These are phyloP conservation scores for Cichladusa arquata DNA, from an alignment of 2,113 vertebrate species.

Conservation along the genomic window DNA sequence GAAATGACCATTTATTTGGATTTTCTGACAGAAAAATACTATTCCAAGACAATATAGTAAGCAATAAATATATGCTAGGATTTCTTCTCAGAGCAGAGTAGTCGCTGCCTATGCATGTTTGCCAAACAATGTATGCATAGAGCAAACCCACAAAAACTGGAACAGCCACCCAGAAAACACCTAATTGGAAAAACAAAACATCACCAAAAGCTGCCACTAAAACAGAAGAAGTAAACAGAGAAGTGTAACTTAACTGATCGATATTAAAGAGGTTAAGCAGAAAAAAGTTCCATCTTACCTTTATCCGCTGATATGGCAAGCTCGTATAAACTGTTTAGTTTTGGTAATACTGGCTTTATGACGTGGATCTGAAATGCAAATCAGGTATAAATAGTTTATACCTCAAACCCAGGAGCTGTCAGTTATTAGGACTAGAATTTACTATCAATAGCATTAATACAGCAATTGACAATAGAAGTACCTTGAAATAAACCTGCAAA, in stretches of 20 bases:
- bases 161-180: background rate
- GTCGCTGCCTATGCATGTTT: background rate
- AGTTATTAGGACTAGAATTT: background rate
- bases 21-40: background rate
- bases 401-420: background rate
- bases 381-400: background rate
- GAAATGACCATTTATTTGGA: background rate
- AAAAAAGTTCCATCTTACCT: constrained; percentile 67
- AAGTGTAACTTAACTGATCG: background rate
- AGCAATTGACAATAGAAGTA: background rate
- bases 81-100: background rate
- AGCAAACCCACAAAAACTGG: background rate
- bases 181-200: background rate
- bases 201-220: background rate
- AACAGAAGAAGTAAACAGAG: background rate
- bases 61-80: background rate
- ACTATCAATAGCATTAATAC: accelerated
- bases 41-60: background rate
- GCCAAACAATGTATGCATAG: background rate
- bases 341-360: constrained; percentile 90
- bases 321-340: constrained; percentile 85
- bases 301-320: constrained; percentile 72
- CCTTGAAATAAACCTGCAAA: background rate
- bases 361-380: constrained; percentile 86
- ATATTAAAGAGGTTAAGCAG: background rate